Conservation (phyloP, 2,888 invertebrate genomes). For the Archips crataeganus region DNA sequence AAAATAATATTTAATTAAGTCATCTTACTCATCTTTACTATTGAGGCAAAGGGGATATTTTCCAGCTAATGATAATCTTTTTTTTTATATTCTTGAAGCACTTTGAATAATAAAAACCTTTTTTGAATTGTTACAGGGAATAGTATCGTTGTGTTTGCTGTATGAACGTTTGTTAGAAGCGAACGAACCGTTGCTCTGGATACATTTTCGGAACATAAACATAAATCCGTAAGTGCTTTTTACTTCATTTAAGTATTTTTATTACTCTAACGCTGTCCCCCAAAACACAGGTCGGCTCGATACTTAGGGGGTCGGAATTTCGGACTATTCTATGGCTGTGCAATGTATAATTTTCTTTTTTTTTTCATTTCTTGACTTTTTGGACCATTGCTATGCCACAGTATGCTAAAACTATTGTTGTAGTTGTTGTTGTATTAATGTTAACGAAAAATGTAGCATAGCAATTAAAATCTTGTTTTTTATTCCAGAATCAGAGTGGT, state of each 20-base stretch:
- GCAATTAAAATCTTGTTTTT: conserved; percentile 7
- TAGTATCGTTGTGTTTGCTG: conserved; percentile 94
- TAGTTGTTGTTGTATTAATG: too few relatives aligned
- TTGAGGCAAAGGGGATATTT: background rate
- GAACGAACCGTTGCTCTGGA: conserved; percentile 96
- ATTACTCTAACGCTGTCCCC: background rate
- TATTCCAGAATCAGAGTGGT: conserved; percentile 92
- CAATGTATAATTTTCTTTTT: too few relatives aligned
- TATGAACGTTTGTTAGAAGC: conserved; percentile 96
- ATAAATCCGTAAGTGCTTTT: conserved; percentile 94
- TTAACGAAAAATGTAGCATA: too few relatives aligned
- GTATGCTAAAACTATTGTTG: too few relatives aligned
- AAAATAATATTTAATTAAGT: too few relatives aligned
- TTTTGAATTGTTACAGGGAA: conserved; percentile 86
- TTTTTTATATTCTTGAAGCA: background rate
- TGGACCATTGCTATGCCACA: too few relatives aligned
- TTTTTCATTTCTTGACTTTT: too few relatives aligned
- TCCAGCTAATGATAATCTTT: too few relatives aligned
- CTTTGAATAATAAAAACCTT: background rate
- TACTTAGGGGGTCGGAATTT: too few relatives aligned
- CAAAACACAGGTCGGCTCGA: too few relatives aligned
- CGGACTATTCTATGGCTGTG: too few relatives aligned
- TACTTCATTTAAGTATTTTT: background rate
- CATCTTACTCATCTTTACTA: too few relatives aligned
- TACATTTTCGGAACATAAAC: conserved; percentile 94